A percentile compares a stretch with the other conserved stretches of the same genome.
These are phyloP conservation scores for Mesaphorura yosii DNA, from an alignment of 1,140 invertebrate species.

Conservation along the genomic window DNA sequence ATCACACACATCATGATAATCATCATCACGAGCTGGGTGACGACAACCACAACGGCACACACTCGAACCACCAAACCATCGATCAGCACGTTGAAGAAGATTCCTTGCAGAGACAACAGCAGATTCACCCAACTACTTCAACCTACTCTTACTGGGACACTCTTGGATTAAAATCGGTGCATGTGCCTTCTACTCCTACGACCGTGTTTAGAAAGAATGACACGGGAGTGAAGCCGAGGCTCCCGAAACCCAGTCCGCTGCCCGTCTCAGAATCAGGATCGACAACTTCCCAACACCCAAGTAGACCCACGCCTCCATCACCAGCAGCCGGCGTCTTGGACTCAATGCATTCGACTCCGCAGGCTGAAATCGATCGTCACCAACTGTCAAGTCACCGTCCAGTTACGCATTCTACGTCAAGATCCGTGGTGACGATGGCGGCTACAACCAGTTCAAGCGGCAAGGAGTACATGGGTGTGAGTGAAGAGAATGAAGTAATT, in stretches of 20 bases:
- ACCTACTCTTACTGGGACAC: slow-evolving; percentile 19
- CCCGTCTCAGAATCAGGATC: background rate
- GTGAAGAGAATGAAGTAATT: slow-evolving; percentile 19
- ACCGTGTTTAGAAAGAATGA: no score
- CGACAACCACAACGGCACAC: slow-evolving; percentile 3
- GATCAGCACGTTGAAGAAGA: slow-evolving; percentile 1
- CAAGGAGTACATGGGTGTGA: background rate
- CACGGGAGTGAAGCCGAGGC: background rate
- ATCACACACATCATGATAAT: no score
- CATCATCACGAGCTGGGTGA: slow-evolving; percentile 12
- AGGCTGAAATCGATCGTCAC: slow-evolving; percentile 18
- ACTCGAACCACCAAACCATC: background rate
- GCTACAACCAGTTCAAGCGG: background rate
- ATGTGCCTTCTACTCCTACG: no score
- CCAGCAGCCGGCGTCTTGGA: slow-evolving; percentile 6
- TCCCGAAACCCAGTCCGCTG: background rate
- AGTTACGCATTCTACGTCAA: background rate
- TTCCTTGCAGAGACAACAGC: slow-evolving; percentile 7
- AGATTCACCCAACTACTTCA: slow-evolving; percentile 11
- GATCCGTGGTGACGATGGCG: background rate
- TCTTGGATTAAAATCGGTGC: slow-evolving; percentile 11
- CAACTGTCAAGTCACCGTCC: background rate
- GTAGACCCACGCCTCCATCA: background rate
- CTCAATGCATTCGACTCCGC: slow-evolving; percentile 13
- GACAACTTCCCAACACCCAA: background rate